These are phyloP conservation scores for Leucophenga maculata DNA, from an alignment of 2,888 invertebrate genomes.

Conservation along the genomic window DNA sequence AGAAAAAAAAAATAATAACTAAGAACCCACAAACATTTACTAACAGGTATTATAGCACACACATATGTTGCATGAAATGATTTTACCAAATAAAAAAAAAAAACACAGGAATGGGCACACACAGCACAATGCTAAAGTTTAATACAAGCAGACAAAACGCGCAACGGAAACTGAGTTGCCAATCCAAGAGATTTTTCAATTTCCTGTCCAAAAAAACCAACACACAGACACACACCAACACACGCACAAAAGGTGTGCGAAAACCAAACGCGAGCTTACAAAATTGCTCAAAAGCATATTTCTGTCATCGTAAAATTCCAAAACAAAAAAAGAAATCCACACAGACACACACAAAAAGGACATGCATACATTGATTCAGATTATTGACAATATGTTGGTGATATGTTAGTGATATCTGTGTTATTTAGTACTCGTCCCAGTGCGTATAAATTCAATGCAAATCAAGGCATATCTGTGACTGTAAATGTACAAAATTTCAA, in stretches of 20 bases:
- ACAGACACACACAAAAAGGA: too few species aligned
- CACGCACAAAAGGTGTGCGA: background rate
- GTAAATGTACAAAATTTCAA: too few species aligned
- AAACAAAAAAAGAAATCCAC: too few species aligned
- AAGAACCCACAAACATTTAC: too few species aligned
- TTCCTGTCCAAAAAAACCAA: conserved; percentile 17
- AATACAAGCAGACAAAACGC: background rate
- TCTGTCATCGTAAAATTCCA: conserved; percentile 4
- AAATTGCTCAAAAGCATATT: conserved; percentile 3
- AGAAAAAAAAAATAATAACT: too few species aligned
- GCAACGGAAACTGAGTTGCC: conserved; percentile 28
- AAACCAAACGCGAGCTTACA: conserved; percentile 3
- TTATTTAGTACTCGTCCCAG: too few species aligned
- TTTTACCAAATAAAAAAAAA: too few species aligned
- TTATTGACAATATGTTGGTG: too few species aligned
- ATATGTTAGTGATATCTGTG: too few species aligned
- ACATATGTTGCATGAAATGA: background rate
- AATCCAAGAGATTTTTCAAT: conserved; percentile 29
- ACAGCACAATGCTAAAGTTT: background rate
- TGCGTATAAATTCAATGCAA: conserved; percentile 11
- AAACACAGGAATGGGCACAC: conserved; percentile 24
- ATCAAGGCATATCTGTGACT: too few species aligned
- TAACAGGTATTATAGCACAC: background rate
- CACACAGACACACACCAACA: conserved; percentile 14
- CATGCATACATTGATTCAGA: too few species aligned